These are phyloP conservation scores for Oceanodroma tethys DNA, from an alignment of 2,113 vertebrate genomes.

Conservation along the genomic window DNA sequence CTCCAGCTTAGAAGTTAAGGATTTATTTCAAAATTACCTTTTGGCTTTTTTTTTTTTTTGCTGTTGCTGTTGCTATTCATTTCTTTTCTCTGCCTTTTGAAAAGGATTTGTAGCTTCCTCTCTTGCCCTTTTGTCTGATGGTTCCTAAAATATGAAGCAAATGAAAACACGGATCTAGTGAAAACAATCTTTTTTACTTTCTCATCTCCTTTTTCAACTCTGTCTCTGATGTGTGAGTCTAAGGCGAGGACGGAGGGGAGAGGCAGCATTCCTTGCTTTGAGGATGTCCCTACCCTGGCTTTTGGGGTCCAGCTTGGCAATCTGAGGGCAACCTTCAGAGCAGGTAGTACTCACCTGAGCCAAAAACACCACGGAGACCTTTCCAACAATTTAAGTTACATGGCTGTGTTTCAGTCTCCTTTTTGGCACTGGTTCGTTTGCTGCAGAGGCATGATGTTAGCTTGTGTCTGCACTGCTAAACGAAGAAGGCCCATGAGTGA, in stretches of 20 bases:
- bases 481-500: not conserved
- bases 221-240: not conserved
- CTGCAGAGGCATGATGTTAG: not conserved
- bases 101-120: constrained; percentile 51
- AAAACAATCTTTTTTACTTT: constrained; percentile 28
- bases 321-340: not conserved
- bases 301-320: not conserved
- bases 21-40: constrained; percentile 60
- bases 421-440: not conserved
- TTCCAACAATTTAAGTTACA: not conserved
- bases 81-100: constrained; percentile 38
- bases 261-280: not conserved
- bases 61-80: not conserved
- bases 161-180: constrained; percentile 32
- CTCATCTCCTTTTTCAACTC: constrained; percentile 7
- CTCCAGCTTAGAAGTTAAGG: constrained; percentile 27
- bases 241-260: not conserved
- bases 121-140: constrained; percentile 35
- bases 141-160: constrained; percentile 47
- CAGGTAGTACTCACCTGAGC: not conserved
- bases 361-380: not conserved
- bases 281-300: not conserved
- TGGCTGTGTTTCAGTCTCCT: not conserved
- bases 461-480: not conserved
- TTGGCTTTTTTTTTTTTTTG: not conserved